Base-by-base conservation (phyloP, 2,797 vertebrate genomes). In the Acipenser oxyrinchus region DNA sequence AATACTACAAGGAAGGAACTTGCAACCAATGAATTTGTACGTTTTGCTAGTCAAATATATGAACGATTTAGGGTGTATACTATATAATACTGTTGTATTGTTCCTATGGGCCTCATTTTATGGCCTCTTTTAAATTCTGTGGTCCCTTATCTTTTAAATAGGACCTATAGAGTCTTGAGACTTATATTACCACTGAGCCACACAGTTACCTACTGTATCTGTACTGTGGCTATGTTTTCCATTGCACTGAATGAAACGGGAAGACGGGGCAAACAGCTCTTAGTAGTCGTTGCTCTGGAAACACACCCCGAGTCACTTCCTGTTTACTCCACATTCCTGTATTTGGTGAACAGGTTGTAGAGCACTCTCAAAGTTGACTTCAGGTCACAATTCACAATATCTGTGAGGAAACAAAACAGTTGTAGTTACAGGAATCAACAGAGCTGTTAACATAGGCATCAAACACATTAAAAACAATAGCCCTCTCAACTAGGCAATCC, bases 361-460 rank as follows among this genome's bases (percentile, higher is more conserved):
- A 99, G 89, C 65, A 97, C 95, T 60, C 95, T 89, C 71, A 98
- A 87, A 0, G 95, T 97, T 2, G 96, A 99, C 76, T 98, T 99
- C 67, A 99, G 87, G 82, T 99, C 95, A 75, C 95, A 98, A 84
- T 99, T 99, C 77, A 97, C 95, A 1, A 98, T 97, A 79, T 99
- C 96, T 99, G 86, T 5, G n/a, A 64, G 69, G 70, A 76, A 71
- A 75, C 65, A 71, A 72, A 62, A 55, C 9, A n/a, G 3, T 7
- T 55, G 52, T 7, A 55, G n/a, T 55, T 55, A 55, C 9, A 55
- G 52, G 51, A 58, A 58, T 58, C 55, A 58, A 11, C 55, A 58
- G 12, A 7, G 6, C 23, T 37, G 23, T 37, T 37, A 37, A 37
- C 15, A 18, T 1, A 18, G 15, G 15, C 15, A 18, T 18, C 15